Base-by-base conservation (phyloP, 2,113 vertebrate genomes). In the Equus przewalskii region DNA sequence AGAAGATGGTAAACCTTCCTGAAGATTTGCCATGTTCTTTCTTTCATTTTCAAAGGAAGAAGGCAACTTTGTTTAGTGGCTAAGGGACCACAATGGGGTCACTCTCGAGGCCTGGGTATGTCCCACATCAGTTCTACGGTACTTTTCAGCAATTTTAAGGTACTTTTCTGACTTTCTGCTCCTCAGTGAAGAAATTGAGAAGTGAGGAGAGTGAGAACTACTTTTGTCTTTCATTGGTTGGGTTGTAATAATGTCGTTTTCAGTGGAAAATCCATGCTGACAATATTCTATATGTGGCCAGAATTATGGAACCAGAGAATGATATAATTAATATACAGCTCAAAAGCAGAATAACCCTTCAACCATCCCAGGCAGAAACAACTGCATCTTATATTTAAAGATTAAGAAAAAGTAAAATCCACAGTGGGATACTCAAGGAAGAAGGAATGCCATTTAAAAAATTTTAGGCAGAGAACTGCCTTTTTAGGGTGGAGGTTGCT, bases 41-140 rank as follows among this genome's bases (percentile, higher is more conserved):
- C n/a, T 72, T 72, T 89, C 28, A 36, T 64, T 95, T 93, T 89
- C 75, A 90, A 84, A 93, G 16, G 19, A 92, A 81, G 75, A 91
- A 81, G 58, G 26, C 76, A 86, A 18, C 75, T 90, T 65, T 80
- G 10, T 83, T 90, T 67, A 49, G 36, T 56, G 83, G 69, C 13
- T 80, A 75, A 85, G 80, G n/a, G 62, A 21, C n/a, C 24, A 14
- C 51, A 72, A 15, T 7, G 15, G 33, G 44, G 33, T 87, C 26
- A 60, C 44, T 69, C 19, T 18, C 14, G 41, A 87, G 30, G 41
- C 26, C 41, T 16, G 36, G 19, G 12, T 36, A 13, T 62, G 28
- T 18, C 8, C 19, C 44, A 65, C 3, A 36, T 0, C 4, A 64
- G 26, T 19, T 64, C 11, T n/a, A 9, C 11, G n/a, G 24, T 10